These are phyloP conservation scores for Lamprotornis superbus DNA, from an alignment of 2,113 vertebrate genomes.

Conservation along the genomic window DNA sequence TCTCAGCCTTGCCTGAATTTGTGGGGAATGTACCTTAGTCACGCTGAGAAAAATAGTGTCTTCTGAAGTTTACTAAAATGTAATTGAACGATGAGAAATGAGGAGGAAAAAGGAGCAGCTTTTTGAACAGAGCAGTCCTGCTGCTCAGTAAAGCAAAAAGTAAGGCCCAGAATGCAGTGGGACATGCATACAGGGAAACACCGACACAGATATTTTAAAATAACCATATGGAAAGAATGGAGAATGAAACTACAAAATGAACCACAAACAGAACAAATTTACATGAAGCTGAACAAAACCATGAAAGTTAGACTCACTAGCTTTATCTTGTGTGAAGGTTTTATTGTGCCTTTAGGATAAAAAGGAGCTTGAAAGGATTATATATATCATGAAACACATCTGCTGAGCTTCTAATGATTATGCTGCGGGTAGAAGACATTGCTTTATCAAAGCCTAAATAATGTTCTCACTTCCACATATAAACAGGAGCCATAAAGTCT, in stretches of 20 bases:
- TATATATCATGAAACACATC: constrained; percentile 13
- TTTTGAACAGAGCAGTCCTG: background rate
- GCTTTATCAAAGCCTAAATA: constrained; percentile 42
- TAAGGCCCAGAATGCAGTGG: background rate
- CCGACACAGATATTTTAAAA: background rate
- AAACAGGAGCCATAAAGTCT: background rate
- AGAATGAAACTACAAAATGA: constrained; percentile 31
- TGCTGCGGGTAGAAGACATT: constrained; percentile 2
- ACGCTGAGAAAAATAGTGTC: background rate
- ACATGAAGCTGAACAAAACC: constrained; percentile 9
- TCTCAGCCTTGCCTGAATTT: background rate
- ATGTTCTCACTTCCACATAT: background rate
- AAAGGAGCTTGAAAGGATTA: constrained; percentile 13
- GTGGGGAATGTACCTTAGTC: background rate
- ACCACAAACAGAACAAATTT: constrained; percentile 45
- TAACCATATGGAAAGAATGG: background rate
- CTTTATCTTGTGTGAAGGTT: constrained; percentile 17
- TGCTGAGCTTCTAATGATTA: constrained; percentile 21
- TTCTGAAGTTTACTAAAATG: background rate
- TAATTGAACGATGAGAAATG: background rate
- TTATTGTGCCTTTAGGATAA: constrained; percentile 31
- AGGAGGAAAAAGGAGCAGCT: background rate
- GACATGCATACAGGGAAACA: background rate
- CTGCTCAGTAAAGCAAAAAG: background rate
- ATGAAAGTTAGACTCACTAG: background rate